Evolutionary conservation across 2,113 vertebrate genomes (phyloP).

Genomic region (Lepisosteus oculatus): DNA sequence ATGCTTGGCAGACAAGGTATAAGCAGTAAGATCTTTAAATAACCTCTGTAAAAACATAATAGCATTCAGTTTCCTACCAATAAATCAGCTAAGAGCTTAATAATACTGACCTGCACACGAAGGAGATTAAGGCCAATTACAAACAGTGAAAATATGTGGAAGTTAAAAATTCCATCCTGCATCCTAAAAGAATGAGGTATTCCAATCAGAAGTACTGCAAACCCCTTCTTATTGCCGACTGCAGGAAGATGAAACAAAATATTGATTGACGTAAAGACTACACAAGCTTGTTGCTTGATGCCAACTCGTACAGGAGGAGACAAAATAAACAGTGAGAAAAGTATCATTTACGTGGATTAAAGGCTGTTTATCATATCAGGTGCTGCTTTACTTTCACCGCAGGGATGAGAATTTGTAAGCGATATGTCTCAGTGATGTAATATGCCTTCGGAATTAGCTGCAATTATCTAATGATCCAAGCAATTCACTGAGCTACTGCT

Average conservation of each 20-base stretch:
- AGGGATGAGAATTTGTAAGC: neutral
- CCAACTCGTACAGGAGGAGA: neutral
- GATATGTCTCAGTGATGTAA: neutral
- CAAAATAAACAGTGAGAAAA: constrained; percentile 4
- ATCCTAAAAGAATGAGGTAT: neutral
- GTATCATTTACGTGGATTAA: no score
- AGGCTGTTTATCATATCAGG: no score
- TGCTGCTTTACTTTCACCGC: no score
- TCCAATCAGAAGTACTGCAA: neutral
- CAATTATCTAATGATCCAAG: neutral
- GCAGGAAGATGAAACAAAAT: constrained; percentile 4
- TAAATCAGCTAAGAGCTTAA: neutral
- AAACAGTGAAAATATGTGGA: neutral
- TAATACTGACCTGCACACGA: neutral
- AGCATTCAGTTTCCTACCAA: neutral
- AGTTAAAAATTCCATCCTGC: neutral
- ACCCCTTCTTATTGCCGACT: neutral
- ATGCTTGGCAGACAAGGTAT: constrained; percentile 6
- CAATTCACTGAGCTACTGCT: no score
- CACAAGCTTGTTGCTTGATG: neutral
- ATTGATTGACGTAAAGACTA: neutral
- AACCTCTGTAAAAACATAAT: neutral
- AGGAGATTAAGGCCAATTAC: neutral
- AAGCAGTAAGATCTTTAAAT: neutral
- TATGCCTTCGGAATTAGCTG: neutral